These are phyloP conservation scores for Mellilla xanthometata DNA, from an alignment of 2,888 invertebrate species.

Conservation along the genomic window DNA sequence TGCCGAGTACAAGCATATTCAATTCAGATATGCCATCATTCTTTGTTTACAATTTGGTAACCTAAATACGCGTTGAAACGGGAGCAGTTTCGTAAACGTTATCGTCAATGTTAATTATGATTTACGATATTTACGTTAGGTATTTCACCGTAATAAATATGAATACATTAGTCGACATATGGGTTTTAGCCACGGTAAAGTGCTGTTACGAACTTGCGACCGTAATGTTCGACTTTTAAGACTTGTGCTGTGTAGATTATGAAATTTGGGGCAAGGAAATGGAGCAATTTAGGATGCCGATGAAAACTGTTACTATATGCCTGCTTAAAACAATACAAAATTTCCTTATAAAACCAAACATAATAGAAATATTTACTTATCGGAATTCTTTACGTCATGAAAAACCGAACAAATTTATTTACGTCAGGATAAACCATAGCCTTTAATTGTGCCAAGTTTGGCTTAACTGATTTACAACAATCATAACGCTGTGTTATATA, in stretches of 20 bases:
- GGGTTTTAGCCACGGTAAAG: conserved; percentile 10
- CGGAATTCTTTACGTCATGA: too few species aligned
- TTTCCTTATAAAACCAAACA: too few species aligned
- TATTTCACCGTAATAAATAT: conserved; percentile 26
- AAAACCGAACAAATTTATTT: too few species aligned
- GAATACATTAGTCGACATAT: conserved; percentile 20
- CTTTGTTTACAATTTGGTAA: conserved; percentile 25
- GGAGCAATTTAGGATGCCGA: too few species aligned
- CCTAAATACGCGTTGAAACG: conserved; percentile 25
- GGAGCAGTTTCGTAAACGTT: conserved; percentile 31
- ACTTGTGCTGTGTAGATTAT: not conserved
- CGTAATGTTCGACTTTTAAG: conserved; percentile 12
- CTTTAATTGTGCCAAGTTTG: too few species aligned
- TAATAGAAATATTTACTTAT: too few species aligned
- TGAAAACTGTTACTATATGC: too few species aligned
- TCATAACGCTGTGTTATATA: too few species aligned
- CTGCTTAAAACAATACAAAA: too few species aligned
- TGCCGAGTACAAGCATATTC: not conserved
- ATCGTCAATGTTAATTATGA: conserved; percentile 30
- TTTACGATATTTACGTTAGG: conserved; percentile 30
- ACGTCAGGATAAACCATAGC: too few species aligned
- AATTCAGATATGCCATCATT: conserved; percentile 17
- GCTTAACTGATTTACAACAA: too few species aligned
- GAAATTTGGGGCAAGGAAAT: conserved; percentile 1
- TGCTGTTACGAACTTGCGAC: conserved; percentile 13